A percentile compares a stretch with the other conserved stretches of the same genome.
Evolutionary conservation across 1,140 invertebrate species (phyloP).

Genomic region (Pseudomyrmex flavicornis): DNA sequence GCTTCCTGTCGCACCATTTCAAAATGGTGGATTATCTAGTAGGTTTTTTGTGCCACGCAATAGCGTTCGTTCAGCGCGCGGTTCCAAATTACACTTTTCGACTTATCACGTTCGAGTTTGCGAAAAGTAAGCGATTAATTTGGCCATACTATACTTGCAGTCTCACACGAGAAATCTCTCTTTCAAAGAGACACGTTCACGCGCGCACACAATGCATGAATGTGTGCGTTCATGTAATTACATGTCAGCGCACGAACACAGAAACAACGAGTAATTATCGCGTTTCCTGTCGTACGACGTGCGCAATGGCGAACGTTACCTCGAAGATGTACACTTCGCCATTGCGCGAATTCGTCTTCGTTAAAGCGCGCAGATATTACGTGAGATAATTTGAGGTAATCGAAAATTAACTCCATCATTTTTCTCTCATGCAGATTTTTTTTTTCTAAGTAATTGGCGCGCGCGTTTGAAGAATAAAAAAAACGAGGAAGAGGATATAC

Average conservation of each 20-base stretch:
- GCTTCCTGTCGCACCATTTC: slow-evolving; percentile 76
- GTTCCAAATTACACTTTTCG: not conserved
- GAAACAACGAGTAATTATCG: slow-evolving; percentile 45
- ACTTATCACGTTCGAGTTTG: not conserved
- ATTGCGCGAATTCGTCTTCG: slow-evolving; percentile 40
- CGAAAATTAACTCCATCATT: slow-evolving; percentile 49
- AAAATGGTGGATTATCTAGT: slow-evolving; percentile 71
- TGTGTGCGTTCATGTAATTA: slow-evolving; percentile 13
- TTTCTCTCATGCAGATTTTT: slow-evolving; percentile 31
- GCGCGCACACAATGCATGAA: too few relatives aligned
- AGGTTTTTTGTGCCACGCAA: slow-evolving; percentile 1
- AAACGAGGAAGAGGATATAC: not conserved
- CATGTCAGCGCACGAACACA: slow-evolving; percentile 33
- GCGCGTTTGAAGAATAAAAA: not conserved
- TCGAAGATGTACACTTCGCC: slow-evolving; percentile 29
- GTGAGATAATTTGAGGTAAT: slow-evolving; percentile 46
- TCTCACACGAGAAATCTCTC: not conserved
- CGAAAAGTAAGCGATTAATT: not conserved
- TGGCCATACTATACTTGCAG: not conserved
- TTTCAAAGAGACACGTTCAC: not conserved
- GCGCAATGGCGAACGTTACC: slow-evolving; percentile 34
- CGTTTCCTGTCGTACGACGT: slow-evolving; percentile 53
- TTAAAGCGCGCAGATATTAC: slow-evolving; percentile 45
- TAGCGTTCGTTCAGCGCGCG: slow-evolving; percentile 7
- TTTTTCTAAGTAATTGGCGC: slow-evolving; percentile 43